A percentile compares a stretch with the other conserved stretches of the same genome.
Evolutionary conservation across 1,140 invertebrate species (phyloP).

Genomic region (Sinella curviseta): DNA sequence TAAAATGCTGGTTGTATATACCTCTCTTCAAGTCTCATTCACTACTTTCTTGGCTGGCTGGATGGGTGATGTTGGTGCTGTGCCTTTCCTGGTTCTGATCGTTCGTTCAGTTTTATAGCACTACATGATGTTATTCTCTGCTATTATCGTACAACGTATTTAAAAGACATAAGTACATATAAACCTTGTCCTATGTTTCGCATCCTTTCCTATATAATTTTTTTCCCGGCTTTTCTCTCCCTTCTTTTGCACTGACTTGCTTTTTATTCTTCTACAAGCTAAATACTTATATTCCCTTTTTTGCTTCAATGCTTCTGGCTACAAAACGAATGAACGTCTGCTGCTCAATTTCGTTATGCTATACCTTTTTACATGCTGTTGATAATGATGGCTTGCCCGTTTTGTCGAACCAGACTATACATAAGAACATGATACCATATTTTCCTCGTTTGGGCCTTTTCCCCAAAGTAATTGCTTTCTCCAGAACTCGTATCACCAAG

Average conservation of each 20-base stretch:
- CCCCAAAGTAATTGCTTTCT: not conserved
- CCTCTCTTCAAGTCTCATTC: not conserved
- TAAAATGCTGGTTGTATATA: not conserved
- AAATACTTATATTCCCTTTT: not conserved
- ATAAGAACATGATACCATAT: no score
- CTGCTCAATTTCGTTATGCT: slow-evolving; percentile 2
- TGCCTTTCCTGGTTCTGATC: no score
- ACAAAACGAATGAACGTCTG: slow-evolving; percentile 17
- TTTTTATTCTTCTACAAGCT: no score
- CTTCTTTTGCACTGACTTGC: not conserved
- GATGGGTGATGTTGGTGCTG: no score
- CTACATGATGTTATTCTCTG: no score
- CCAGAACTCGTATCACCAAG: not conserved
- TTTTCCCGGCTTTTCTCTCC: not conserved
- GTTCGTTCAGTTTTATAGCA: no score
- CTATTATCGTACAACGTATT: no score
- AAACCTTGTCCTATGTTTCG: no score
- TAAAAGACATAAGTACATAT: no score
- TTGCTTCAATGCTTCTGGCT: not conserved
- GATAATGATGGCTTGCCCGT: not conserved
- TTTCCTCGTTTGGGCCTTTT: no score
- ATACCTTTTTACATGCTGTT: not conserved
- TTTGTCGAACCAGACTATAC: not conserved
- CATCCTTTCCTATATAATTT: no score
- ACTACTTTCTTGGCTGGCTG: no score